Percentiles rank a stretch among this genome's conserved stretches.
Evolutionary conservation across 1,140 invertebrate species (phyloP).

Genomic region (Eurosta solidaginis): DNA sequence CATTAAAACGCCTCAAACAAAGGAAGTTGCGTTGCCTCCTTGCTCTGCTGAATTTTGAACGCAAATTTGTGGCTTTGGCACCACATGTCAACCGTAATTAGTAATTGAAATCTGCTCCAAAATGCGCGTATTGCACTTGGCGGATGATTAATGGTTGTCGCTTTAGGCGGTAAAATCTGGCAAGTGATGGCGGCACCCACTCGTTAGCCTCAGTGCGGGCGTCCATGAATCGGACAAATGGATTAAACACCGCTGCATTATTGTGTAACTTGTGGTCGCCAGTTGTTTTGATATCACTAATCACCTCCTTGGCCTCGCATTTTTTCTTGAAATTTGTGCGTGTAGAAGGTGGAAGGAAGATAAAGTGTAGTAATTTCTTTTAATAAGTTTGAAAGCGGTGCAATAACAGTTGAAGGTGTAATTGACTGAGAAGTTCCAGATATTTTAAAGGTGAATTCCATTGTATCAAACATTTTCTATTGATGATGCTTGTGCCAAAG

Average conservation of each 20-base stretch:
- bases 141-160: conserved; percentile 37
- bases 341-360: not conserved
- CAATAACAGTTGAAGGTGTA: not conserved
- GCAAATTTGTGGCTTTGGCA: conserved; percentile 35
- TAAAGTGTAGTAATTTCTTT: conserved; percentile 22
- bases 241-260: not conserved
- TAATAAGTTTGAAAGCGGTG: not conserved
- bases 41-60: not conserved
- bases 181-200: not conserved
- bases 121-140: conserved; percentile 33
- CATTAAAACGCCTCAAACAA: conserved; percentile 16
- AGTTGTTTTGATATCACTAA: not conserved
- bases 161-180: conserved; percentile 14
- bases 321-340: not conserved
- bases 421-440: not conserved
- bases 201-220: not conserved
- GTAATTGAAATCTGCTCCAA: conserved; percentile 26
- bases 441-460: not conserved
- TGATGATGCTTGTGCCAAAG: no score
- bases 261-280: not conserved
- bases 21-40: not conserved
- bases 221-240: conserved; percentile 5
- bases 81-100: conserved; percentile 40
- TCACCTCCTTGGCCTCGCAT: not conserved
- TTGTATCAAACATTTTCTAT: no score